Evolutionary conservation across 2,113 vertebrate genomes (phyloP).

Genomic region (Onychostruthus taczanowskii): DNA sequence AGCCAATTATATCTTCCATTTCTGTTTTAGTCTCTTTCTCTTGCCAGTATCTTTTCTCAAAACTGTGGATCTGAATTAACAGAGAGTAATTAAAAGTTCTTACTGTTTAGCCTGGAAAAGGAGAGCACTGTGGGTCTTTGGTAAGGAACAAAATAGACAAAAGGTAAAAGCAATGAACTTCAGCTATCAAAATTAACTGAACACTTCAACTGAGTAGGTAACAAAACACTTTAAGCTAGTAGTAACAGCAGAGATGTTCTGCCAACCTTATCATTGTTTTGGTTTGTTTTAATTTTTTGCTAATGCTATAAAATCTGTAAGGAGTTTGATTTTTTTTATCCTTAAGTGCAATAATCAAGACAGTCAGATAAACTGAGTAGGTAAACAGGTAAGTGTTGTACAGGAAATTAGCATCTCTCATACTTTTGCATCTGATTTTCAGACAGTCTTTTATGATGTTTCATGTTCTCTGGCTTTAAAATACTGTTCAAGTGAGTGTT

Average conservation of each 20-base stretch:
- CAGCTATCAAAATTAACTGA: not conserved
- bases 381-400: not conserved
- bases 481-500: not conserved
- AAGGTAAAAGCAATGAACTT: not conserved
- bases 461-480: not conserved
- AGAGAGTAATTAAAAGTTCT: not conserved
- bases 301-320: not conserved
- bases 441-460: not conserved
- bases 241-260: not conserved
- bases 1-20: not conserved
- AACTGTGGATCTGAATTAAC: not conserved
- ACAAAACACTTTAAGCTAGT: not conserved
- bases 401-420: not conserved
- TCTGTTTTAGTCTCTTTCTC: not conserved
- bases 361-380: not conserved
- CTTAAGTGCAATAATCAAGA: not conserved
- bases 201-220: not conserved
- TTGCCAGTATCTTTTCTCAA: not conserved
- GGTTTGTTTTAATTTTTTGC: not conserved
- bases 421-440: not conserved
- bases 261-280: not conserved
- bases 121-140: not conserved
- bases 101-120: not conserved
- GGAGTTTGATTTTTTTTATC: not conserved
- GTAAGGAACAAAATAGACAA: not conserved